These are phyloP conservation scores for Ooceraea biroi DNA, from an alignment of 1,140 invertebrate species.

Conservation along the genomic window DNA sequence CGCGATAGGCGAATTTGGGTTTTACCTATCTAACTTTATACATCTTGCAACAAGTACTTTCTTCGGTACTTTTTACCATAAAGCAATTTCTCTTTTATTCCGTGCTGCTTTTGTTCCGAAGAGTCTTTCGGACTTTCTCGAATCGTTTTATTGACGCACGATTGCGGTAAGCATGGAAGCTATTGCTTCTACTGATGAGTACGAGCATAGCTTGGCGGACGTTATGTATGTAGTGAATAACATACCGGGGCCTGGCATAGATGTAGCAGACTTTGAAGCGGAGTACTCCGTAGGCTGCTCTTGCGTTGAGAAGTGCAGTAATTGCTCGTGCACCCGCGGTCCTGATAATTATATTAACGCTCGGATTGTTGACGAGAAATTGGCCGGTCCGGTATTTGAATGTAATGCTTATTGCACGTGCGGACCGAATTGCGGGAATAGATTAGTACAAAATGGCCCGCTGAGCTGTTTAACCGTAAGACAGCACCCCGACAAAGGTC, in stretches of 20 bases:
- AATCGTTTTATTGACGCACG: constrained; percentile 64
- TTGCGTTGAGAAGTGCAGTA: constrained; percentile 68
- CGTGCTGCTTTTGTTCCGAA: constrained; percentile 71
- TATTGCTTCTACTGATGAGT: constrained; percentile 81
- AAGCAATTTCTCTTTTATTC: constrained; percentile 74
- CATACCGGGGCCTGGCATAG: constrained; percentile 87
- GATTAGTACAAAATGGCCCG: constrained; percentile 91
- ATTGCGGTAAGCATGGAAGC: constrained; percentile 78
- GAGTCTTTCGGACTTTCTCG: constrained; percentile 74
- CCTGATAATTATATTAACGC: constrained; percentile 78
- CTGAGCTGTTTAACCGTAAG: constrained; percentile 87
- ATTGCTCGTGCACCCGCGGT: constrained; percentile 80
- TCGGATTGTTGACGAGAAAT: constrained; percentile 68
- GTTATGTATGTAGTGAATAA: constrained; percentile 86
- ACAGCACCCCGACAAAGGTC: constrained; percentile 88
- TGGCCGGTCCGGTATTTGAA: constrained; percentile 88
- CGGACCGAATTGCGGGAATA: constrained; percentile 87
- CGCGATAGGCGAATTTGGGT: constrained; percentile 65
- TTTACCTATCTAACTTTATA: not conserved
- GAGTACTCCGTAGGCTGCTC: constrained; percentile 83
- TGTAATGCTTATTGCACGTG: constrained; percentile 90
- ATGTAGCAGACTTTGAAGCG: constrained; percentile 85
- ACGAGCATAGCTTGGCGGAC: constrained; percentile 81
- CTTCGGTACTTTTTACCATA: constrained; percentile 53
- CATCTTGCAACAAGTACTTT: not conserved